Conservation (phyloP, 2,888 invertebrate species). For the Homarus gammarus region DNA sequence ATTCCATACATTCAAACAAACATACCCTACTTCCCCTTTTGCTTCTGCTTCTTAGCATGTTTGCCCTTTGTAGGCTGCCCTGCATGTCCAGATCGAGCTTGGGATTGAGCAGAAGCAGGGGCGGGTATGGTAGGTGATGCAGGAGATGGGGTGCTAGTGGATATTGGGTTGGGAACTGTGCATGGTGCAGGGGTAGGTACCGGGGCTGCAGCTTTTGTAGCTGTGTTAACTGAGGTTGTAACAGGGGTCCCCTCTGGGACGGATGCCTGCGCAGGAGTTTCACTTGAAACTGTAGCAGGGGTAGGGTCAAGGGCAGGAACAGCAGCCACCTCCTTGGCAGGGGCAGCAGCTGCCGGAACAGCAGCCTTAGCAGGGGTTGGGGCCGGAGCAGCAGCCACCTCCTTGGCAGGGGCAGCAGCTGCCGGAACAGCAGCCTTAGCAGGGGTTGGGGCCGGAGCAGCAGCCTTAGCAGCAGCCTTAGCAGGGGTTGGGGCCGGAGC, state of each 20-base stretch:
- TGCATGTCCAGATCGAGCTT: constrained; percentile 17
- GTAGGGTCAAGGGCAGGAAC: not conserved
- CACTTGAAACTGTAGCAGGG: not conserved
- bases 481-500: constrained; percentile 4
- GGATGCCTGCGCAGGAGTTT: not conserved
- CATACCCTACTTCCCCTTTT: constrained; percentile 60
- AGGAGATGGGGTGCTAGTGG: not conserved
- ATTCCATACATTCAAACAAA: not conserved
- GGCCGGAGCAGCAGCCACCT: constrained; percentile 3
- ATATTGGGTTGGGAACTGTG: not conserved
- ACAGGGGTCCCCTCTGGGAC: not conserved
- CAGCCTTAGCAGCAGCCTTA: not conserved
- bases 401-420: not conserved
- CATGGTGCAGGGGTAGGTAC: not conserved
- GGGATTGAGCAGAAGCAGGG: not conserved
- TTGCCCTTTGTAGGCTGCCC: constrained; percentile 30
- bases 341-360: not conserved
- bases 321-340: not conserved
- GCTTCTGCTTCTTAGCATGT: constrained; percentile 47
- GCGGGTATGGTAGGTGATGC: constrained; percentile 4
- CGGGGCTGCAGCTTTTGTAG: not conserved
- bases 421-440: too few species aligned
- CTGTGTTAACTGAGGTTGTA: not conserved
- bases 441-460: too few species aligned
- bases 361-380: not conserved